Evolutionary conservation across 2,888 invertebrate species (phyloP), one percentile per base, ranked within the genome.

Genomic region (Megaustenia siamemsis): DNA sequence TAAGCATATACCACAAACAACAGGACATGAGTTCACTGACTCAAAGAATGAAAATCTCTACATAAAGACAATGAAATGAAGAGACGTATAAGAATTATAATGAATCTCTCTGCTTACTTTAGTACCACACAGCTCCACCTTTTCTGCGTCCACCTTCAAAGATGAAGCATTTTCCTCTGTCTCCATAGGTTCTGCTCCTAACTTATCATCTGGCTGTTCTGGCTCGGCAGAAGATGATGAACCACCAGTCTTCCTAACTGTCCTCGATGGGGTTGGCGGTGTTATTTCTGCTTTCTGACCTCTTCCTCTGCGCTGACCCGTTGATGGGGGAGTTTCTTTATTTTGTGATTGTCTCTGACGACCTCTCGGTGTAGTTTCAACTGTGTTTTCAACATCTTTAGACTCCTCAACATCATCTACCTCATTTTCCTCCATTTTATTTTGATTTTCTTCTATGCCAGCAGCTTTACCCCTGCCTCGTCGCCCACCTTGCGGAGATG

Each of bases 121-220:
- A 60, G 53, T 15, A 43, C 15, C 35, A 35, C 38, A 28, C 18
- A n/a, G 35, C 45, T 40, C 43, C 0, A 35, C 68, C 18, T 77
- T 68, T 40, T n/a, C 35, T 35, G 40, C 24, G 6, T 69, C 69
- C 12, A 68, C 32, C 43, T 32, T 68, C 76, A 21, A 21, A 18
- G 49, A 38, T 35, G 40, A 15, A 53, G 77, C 56, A 49, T 53
- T 53, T 3, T 45, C 69, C 10, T 28, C 71, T 38, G 69, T 79
- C n/a, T 83, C 78, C 83, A 78, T 83, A 18, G 60, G 38, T 63
- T 83, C 83, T 56, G 53, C 5, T 28, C 28, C 66, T 35, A 35
- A 18, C 45, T 60, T 28, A 21, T 60, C 75, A 35, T 43, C 75
- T 18, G 38, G 28, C 28, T 40, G 12, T 49, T n/a, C 53, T 28